Percentiles rank a stretch among this genome's conserved stretches.
Evolutionary conservation across 2,797 vertebrate genomes (phyloP).

Genomic region (Pristis pectinata): DNA sequence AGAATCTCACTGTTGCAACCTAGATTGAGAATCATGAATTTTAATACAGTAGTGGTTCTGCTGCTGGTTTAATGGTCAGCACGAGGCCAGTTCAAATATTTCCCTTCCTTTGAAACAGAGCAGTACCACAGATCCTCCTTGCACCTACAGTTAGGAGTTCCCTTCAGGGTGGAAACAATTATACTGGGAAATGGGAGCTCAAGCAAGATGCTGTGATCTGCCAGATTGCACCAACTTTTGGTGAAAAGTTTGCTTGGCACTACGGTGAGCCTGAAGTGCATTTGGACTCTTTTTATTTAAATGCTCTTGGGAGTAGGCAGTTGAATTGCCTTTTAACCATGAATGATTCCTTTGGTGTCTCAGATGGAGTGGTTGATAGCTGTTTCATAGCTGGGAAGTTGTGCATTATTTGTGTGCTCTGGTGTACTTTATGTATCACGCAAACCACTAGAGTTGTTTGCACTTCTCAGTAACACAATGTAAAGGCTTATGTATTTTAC

Average conservation of each 20-base stretch:
- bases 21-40: too few relatives aligned
- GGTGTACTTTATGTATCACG: background rate
- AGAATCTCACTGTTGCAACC: too few relatives aligned
- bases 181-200: background rate
- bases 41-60: too few relatives aligned
- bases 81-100: background rate
- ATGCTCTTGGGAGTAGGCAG: background rate
- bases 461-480: too few relatives aligned
- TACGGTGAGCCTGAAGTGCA: background rate
- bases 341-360: background rate
- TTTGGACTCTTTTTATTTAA: background rate
- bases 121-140: too few relatives aligned
- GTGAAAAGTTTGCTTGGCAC: background rate
- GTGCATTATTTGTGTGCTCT: background rate
- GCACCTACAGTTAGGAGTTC: background rate
- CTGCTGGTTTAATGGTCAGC: too few relatives aligned
- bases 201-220: background rate
- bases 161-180: background rate
- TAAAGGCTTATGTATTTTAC: background rate
- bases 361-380: background rate
- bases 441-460: background rate
- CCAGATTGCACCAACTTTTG: background rate
- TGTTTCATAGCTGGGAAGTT: background rate
- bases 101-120: background rate
- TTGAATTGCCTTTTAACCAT: background rate